These are phyloP conservation scores for Helicolenus hilgendorfi DNA, from an alignment of 2,797 vertebrate species.

Conservation along the genomic window DNA sequence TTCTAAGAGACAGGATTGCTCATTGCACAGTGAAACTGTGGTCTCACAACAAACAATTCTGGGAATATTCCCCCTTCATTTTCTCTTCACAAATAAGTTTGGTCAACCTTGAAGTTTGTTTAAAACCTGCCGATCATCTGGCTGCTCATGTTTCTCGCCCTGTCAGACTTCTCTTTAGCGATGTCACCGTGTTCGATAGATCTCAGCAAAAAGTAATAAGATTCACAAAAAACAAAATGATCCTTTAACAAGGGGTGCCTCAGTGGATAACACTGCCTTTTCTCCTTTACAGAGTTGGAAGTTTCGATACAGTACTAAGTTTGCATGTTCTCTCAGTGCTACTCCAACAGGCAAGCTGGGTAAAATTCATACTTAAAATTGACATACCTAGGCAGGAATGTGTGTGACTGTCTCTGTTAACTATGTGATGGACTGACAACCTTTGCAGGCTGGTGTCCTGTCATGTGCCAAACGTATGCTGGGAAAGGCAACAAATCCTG, in stretches of 20 bases:
- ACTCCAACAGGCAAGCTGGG: not conserved
- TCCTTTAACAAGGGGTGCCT: not conserved
- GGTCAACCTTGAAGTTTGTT: not conserved
- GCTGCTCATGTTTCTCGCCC: not conserved
- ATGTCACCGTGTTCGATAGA: not conserved
- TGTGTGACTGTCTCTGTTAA: constrained; percentile 35
- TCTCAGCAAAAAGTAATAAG: not conserved
- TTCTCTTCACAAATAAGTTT: not conserved
- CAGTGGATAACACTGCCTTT: not conserved
- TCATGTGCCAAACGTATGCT: not conserved
- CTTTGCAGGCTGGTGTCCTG: not conserved
- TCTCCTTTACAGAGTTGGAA: not conserved
- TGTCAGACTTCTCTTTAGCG: not conserved
- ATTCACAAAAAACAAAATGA: not conserved
- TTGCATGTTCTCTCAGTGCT: constrained; percentile 5
- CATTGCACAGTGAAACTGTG: not conserved
- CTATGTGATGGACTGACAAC: constrained; percentile 44
- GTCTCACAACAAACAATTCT: not conserved
- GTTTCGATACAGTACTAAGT: not conserved
- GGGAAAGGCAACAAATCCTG: not conserved
- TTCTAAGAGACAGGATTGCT: not conserved
- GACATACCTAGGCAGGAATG: not conserved
- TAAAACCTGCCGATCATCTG: not conserved
- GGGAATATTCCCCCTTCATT: not conserved
- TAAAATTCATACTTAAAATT: constrained; percentile 28